Evolutionary conservation across 1,140 invertebrate genomes (phyloP).

Genomic region (Drosophila nigrodunni): DNA sequence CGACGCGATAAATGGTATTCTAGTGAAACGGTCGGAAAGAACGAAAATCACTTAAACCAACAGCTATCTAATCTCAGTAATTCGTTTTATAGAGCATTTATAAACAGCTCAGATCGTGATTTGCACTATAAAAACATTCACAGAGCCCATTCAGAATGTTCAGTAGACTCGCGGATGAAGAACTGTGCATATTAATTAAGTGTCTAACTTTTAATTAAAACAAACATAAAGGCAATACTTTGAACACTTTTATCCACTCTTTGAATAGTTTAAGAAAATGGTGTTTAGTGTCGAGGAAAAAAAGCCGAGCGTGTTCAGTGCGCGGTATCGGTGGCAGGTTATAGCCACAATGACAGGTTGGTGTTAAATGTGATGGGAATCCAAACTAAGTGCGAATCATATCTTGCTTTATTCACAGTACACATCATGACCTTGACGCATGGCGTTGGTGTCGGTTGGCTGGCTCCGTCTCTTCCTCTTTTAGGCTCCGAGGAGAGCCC

Average conservation of each 20-base stretch:
- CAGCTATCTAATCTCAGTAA: conserved; percentile 38
- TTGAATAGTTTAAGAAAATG: conserved; percentile 43
- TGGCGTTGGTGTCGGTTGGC: conserved; percentile 66
- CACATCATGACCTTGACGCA: conserved; percentile 72
- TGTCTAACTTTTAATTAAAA: background rate
- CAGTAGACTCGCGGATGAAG: conserved; percentile 49
- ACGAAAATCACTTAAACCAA: conserved; percentile 2
- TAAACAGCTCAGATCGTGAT: conserved; percentile 39
- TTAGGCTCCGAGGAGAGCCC: conserved; percentile 58
- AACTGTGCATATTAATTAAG: conserved; percentile 18
- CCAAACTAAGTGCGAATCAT: background rate
- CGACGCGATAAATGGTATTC: conserved; percentile 24
- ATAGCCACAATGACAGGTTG: conserved; percentile 72
- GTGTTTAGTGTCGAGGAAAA: conserved; percentile 33
- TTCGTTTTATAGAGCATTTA: conserved; percentile 29
- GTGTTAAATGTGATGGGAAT: conserved; percentile 1
- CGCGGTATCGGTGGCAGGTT: conserved; percentile 66
- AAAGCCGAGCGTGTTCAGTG: conserved; percentile 60
- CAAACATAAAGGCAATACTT: background rate
- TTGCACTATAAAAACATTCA: conserved; percentile 61
- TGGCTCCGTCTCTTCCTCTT: conserved; percentile 58
- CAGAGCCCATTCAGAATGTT: conserved; percentile 24
- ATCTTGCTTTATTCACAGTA: conserved; percentile 37
- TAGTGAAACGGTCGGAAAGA: conserved; percentile 14
- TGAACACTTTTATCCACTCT: background rate